These are phyloP conservation scores for Oceanites oceanicus DNA, from an alignment of 2,113 vertebrate genomes.

Conservation along the genomic window DNA sequence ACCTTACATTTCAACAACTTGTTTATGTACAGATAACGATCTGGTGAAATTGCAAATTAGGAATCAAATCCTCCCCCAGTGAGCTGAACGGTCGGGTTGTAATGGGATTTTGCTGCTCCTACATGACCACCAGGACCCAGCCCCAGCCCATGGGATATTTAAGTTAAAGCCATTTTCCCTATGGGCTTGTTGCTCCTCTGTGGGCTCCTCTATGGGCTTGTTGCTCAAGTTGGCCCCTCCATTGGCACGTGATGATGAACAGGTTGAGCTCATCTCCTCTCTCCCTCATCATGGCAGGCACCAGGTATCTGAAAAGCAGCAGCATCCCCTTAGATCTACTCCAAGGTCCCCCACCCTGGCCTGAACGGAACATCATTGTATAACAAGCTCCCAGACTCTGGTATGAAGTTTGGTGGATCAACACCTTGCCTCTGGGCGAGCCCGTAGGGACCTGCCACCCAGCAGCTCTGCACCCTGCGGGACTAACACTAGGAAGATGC, in stretches of 20 bases:
- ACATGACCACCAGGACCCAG: neutral
- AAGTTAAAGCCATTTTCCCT: neutral
- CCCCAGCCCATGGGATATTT: fast-evolving
- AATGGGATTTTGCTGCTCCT: neutral
- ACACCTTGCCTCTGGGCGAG: neutral
- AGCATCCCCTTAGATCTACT: neutral
- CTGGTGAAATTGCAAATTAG: neutral
- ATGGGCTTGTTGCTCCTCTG: neutral
- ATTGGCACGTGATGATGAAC: neutral
- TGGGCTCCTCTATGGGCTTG: neutral
- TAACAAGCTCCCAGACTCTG: neutral
- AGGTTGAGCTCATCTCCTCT: neutral
- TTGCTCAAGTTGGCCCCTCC: neutral
- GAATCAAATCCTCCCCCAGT: neutral
- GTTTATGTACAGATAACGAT: neutral
- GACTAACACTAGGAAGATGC: neutral
- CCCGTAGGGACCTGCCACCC: neutral
- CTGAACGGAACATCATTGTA: neutral
- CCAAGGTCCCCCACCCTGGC: neutral
- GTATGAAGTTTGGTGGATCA: neutral
- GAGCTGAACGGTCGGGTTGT: fast-evolving
- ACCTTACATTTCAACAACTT: neutral
- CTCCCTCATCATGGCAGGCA: neutral
- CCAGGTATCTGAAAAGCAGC: neutral
- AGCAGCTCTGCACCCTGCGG: too few relatives aligned